A percentile compares a stretch with the other conserved stretches of the same genome.
phyloP scores from a whole-genome alignment of 1,140 invertebrate species.

The Latrodectus geometricus region DNA sequence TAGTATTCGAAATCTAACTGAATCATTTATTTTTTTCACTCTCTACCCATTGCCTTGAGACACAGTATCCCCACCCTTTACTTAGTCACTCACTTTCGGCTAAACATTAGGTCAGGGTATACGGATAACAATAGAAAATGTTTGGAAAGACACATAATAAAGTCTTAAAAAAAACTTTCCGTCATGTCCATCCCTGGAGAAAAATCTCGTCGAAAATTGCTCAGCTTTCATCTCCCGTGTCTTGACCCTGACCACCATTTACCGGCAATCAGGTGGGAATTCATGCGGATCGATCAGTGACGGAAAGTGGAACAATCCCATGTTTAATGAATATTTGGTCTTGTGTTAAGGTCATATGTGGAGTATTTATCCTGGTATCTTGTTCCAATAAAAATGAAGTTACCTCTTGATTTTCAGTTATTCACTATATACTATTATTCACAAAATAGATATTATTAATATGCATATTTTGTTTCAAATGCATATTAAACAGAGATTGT shows the following conservation, averaged over 20 bases:
- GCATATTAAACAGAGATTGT: too few relatives aligned
- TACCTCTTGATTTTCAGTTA: too few relatives aligned
- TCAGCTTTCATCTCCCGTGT: neutral
- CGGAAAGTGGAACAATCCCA: conserved; percentile 24
- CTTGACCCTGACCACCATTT: conserved; percentile 53
- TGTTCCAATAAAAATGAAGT: too few relatives aligned
- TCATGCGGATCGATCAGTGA: conserved; percentile 16
- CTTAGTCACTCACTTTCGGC: too few relatives aligned
- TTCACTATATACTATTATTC: too few relatives aligned
- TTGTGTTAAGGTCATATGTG: neutral
- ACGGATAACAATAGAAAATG: neutral
- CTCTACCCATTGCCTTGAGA: neutral
- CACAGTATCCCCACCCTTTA: neutral
- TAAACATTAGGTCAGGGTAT: neutral
- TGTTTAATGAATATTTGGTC: neutral
- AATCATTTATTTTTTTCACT: neutral
- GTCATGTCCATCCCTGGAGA: neutral
- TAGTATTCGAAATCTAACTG: too few relatives aligned
- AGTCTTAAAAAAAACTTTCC: neutral
- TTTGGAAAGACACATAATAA: neutral
- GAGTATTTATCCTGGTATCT: neutral
- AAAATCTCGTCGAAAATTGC: neutral
- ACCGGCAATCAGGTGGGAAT: conserved; percentile 9
- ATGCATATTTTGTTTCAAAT: too few relatives aligned
- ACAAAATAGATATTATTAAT: too few relatives aligned